These are phyloP conservation scores for Ligdia adustata DNA, from an alignment of 2,888 invertebrate species.

Conservation along the genomic window DNA sequence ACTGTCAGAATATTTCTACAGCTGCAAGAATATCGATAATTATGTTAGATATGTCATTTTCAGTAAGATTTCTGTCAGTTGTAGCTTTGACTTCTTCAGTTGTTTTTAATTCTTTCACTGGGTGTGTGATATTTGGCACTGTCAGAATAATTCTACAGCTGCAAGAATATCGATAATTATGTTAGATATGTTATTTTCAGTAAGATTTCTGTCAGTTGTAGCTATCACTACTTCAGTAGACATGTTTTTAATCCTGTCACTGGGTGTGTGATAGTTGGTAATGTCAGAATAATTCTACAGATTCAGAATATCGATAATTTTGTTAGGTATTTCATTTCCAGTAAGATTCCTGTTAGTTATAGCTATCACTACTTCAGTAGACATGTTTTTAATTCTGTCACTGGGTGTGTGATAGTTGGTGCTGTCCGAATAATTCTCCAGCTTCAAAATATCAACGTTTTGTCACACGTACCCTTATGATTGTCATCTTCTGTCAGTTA, in stretches of 20 bases:
- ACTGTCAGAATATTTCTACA: no score
- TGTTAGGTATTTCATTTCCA: no score
- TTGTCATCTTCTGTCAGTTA: no score
- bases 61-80: slow-evolving; percentile 6
- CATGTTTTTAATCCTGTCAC: slow-evolving; percentile 33
- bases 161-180: no score
- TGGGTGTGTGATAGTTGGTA: slow-evolving; percentile 20
- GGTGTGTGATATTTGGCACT: slow-evolving; percentile 6
- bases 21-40: no score
- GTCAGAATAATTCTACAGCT: background rate
- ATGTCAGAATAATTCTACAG: background rate
- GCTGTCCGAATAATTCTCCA: slow-evolving; percentile 7
- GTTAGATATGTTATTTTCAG: no score
- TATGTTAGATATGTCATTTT: background rate
- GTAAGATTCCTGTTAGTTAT: slow-evolving; percentile 5
- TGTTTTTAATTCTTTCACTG: slow-evolving; percentile 33
- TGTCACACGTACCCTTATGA: no score
- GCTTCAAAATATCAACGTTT: no score
- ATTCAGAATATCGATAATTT: no score
- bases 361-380: slow-evolving; percentile 32
- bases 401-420: slow-evolving; percentile 29
- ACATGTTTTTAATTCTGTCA: slow-evolving; percentile 33
- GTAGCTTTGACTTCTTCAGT: slow-evolving; percentile 28
- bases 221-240: slow-evolving; percentile 32
- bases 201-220: slow-evolving; percentile 5